Conservation (phyloP, 2,888 invertebrate species). For the Xestia c-nigrum region DNA sequence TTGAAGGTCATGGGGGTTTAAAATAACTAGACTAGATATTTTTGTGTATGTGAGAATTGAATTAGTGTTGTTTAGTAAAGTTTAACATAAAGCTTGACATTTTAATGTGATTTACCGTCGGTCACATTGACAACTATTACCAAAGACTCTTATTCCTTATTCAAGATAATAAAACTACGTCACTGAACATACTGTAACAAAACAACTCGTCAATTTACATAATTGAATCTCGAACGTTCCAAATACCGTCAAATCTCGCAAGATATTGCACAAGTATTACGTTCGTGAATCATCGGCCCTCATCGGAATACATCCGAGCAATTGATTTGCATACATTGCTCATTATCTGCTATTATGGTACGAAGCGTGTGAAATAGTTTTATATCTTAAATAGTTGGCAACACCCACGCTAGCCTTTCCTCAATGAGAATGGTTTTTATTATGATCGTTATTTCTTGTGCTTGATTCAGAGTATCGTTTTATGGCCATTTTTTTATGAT, state of each 20-base stretch:
- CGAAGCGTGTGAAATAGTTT: constrained; percentile 57
- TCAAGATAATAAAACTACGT: constrained; percentile 2
- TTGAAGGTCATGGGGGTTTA: not conserved
- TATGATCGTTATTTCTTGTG: constrained; percentile 19
- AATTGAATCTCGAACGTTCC: constrained; percentile 46
- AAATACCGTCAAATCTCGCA: constrained; percentile 32
- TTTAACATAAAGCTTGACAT: not conserved
- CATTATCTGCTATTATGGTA: constrained; percentile 52
- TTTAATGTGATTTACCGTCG: not conserved
- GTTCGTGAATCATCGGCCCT: constrained; percentile 51
- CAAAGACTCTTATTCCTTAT: not conserved
- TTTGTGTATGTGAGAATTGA: not conserved
- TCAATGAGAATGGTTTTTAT: constrained; percentile 44
- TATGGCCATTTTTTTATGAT: constrained; percentile 34
- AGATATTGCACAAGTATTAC: constrained; percentile 45
- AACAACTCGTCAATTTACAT: constrained; percentile 27
- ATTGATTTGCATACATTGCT: constrained; percentile 67
- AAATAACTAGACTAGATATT: not conserved
- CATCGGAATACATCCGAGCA: constrained; percentile 37
- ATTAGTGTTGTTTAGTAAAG: not conserved
- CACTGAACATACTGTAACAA: constrained; percentile 20
- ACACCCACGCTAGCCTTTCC: constrained; percentile 39
- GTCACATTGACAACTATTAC: not conserved
- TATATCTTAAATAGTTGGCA: constrained; percentile 27
- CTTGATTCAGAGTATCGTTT: constrained; percentile 37